A percentile compares a stretch with the other conserved stretches of the same genome.
Evolutionary conservation across 1,140 invertebrate species (phyloP).

Genomic region (Sycobia sp.): DNA sequence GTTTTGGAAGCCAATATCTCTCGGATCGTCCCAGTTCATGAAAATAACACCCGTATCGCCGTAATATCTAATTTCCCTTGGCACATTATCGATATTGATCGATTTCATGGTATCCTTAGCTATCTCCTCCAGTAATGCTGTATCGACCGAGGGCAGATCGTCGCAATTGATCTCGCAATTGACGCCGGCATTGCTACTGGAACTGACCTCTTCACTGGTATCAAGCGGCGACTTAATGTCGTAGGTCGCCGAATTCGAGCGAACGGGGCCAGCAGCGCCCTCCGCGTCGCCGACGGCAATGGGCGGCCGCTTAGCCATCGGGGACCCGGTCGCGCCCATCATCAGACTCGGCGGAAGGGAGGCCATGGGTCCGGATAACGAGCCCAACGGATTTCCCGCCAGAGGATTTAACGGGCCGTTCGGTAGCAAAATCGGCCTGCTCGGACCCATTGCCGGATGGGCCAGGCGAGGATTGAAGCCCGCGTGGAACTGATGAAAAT

Average conservation of each 20-base stretch:
- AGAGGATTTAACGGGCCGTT: slow-evolving; percentile 52
- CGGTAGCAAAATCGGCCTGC: slow-evolving; percentile 49
- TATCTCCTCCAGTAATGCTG: slow-evolving; percentile 66
- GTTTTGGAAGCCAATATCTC: slow-evolving; percentile 83
- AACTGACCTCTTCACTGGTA: neutral
- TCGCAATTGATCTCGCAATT: too few relatives aligned
- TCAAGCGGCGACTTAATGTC: neutral
- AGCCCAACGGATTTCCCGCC: slow-evolving; percentile 9
- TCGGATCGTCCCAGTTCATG: slow-evolving; percentile 80
- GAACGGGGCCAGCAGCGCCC: neutral
- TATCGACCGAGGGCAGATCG: slow-evolving; percentile 65
- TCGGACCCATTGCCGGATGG: slow-evolving; percentile 49
- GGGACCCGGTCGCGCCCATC: slow-evolving; percentile 39
- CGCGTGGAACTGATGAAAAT: slow-evolving; percentile 54
- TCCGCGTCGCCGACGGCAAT: neutral
- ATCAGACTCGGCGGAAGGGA: slow-evolving; percentile 44
- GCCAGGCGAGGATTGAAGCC: slow-evolving; percentile 53
- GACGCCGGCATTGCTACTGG: neutral
- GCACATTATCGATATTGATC: slow-evolving; percentile 84
- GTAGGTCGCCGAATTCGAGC: too few relatives aligned
- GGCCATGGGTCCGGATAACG: slow-evolving; percentile 46
- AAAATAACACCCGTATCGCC: slow-evolving; percentile 83
- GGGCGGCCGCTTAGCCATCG: slow-evolving; percentile 22
- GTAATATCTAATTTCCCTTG: slow-evolving; percentile 85
- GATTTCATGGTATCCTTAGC: slow-evolving; percentile 72